phyloP scores from a whole-genome alignment of 2,888 invertebrate species.

The Acleris emargana region DNA sequence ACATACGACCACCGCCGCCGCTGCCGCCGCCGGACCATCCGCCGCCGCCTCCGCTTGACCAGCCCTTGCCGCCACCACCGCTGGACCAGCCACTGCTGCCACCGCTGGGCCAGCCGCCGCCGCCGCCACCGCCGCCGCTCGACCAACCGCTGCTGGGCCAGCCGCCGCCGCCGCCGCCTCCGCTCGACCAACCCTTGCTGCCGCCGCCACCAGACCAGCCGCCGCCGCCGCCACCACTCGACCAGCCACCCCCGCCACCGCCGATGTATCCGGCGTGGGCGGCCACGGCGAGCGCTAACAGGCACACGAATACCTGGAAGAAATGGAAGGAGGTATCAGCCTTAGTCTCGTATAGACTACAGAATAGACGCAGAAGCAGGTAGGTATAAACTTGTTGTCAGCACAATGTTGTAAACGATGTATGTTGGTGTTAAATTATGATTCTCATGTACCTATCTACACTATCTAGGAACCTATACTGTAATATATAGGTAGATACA shows the following conservation, averaged over 20 bases:
- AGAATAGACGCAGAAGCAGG: no score
- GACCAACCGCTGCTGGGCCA: slow-evolving; percentile 33
- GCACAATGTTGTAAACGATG: no score
- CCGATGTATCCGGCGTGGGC: slow-evolving; percentile 69
- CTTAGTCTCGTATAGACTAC: neutral
- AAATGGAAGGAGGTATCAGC: slow-evolving; percentile 7
- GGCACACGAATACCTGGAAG: slow-evolving; percentile 73
- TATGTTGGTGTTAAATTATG: no score
- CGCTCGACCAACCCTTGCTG: slow-evolving; percentile 43
- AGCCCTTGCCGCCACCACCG: slow-evolving; percentile 36
- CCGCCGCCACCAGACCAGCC: slow-evolving; percentile 36
- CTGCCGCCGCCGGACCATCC: slow-evolving; percentile 50
- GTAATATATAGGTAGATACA: no score
- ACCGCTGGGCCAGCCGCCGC: slow-evolving; percentile 47
- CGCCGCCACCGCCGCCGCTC: slow-evolving; percentile 42
- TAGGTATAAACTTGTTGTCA: no score
- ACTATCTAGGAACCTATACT: no score
- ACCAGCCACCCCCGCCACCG: slow-evolving; percentile 50
- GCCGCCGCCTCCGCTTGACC: slow-evolving; percentile 35
- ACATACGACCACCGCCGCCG: slow-evolving; percentile 47
- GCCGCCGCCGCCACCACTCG: slow-evolving; percentile 41
- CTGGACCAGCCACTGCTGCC: slow-evolving; percentile 39
- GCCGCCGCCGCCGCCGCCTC: slow-evolving; percentile 45
- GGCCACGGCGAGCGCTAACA: slow-evolving; percentile 69
- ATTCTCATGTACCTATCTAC: no score